Conservation (phyloP, 2,113 vertebrate genomes). For the Pygoscelis antarcticus region DNA sequence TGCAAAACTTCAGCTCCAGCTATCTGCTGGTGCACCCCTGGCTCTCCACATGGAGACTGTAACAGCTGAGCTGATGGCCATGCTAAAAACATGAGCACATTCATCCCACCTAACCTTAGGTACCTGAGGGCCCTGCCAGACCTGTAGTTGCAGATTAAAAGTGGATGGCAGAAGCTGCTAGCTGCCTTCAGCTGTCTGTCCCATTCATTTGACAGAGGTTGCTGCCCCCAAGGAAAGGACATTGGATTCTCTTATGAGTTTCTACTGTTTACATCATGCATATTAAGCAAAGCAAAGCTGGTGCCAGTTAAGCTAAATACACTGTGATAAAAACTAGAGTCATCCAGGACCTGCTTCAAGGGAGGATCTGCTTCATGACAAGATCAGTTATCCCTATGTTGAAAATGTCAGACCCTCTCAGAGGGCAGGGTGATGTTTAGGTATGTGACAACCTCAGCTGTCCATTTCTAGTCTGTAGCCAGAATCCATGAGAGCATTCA, state of each 20-base stretch:
- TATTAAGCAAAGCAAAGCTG: background rate
- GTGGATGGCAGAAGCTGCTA: background rate
- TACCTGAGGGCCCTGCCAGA: background rate
- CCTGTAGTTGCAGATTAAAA: background rate
- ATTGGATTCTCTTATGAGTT: background rate
- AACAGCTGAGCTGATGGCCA: background rate
- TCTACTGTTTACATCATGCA: background rate
- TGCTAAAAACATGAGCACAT: background rate
- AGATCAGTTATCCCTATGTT: too few relatives aligned
- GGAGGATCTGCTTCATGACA: background rate
- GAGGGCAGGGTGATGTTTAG: background rate
- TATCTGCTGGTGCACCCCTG: background rate
- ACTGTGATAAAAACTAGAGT: background rate
- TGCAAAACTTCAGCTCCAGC: background rate
- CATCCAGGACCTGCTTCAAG: background rate
- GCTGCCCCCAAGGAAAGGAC: rapidly evolving
- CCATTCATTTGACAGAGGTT: background rate
- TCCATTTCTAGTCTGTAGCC: background rate
- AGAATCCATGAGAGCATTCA: background rate
- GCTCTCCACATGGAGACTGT: rapidly evolving
- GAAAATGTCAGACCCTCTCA: background rate
- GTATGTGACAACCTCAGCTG: background rate
- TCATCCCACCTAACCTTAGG: background rate
- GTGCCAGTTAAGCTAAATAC: background rate
- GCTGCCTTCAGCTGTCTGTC: background rate